Conservation (phyloP, 1,140 invertebrate species). For the Rhagoletis zephyria region DNA sequence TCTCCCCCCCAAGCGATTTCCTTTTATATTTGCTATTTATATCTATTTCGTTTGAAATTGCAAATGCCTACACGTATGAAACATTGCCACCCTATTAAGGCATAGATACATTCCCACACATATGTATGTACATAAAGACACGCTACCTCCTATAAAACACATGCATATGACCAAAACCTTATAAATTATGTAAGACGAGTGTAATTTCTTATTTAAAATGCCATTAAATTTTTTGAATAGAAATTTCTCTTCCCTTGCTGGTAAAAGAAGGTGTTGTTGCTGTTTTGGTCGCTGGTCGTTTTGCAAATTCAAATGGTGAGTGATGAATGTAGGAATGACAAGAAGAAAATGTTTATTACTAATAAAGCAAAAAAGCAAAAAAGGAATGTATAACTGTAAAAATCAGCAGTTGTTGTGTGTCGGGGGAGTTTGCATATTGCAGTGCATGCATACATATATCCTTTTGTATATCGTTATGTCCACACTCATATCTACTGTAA, state of each 20-base stretch:
- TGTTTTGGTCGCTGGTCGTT: no score
- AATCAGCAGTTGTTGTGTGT: not conserved
- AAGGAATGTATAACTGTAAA: not conserved
- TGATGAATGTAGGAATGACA: constrained; percentile 41
- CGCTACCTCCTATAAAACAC: not conserved
- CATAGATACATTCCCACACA: not conserved
- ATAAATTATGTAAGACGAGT: constrained; percentile 72
- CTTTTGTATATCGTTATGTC: not conserved
- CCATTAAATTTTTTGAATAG: constrained; percentile 74
- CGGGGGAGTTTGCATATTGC: not conserved
- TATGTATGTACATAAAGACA: not conserved
- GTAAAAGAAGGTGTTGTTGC: not conserved
- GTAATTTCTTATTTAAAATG: constrained; percentile 74
- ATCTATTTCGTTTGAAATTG: constrained; percentile 30
- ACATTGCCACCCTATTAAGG: not conserved
- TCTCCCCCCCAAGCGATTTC: not conserved
- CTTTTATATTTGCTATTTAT: constrained; percentile 38
- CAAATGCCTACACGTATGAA: not conserved
- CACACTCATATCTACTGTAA: not conserved
- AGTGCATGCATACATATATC: no score
- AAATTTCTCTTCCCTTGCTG: constrained; percentile 55
- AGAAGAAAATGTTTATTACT: not conserved
- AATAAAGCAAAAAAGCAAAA: not conserved
- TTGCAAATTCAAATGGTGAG: not conserved
- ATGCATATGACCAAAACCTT: constrained; percentile 65